Conservation (phyloP, 2,797 vertebrate species). For the Characodon lateralis region DNA sequence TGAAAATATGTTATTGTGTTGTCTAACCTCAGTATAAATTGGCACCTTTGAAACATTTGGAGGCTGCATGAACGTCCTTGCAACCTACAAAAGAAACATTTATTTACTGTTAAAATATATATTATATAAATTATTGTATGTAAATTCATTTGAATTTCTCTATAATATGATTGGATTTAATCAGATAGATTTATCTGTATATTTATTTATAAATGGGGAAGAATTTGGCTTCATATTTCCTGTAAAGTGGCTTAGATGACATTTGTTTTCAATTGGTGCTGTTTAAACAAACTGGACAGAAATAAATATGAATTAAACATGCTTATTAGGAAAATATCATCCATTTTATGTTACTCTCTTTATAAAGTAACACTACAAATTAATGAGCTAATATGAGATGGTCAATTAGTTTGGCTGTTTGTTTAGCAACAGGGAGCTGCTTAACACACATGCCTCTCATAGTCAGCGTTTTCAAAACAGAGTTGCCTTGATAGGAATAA, state of each 20-base stretch:
- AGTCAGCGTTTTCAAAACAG: not conserved
- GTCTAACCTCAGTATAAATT: constrained; percentile 67
- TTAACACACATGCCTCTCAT: not conserved
- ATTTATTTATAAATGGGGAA: not conserved
- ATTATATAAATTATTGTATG: too few species aligned
- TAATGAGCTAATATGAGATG: not conserved
- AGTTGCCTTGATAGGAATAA: not conserved
- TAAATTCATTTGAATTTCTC: too few species aligned
- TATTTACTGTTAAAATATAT: constrained; percentile 8
- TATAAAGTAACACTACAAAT: not conserved
- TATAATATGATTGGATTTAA: not conserved
- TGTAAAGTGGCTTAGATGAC: not conserved
- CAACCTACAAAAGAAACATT: constrained; percentile 58
- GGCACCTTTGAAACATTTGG: constrained; percentile 59
- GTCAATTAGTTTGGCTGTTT: not conserved
- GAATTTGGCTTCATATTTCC: not conserved
- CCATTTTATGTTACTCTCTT: not conserved
- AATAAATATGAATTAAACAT: not conserved
- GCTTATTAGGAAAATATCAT: not conserved
- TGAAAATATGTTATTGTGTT: not conserved
- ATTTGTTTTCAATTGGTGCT: not conserved
- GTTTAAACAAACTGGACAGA: not conserved
- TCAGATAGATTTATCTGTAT: not conserved
- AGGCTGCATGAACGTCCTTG: constrained; percentile 54
- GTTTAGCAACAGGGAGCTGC: not conserved